Percentiles rank a stretch among this genome's conserved stretches.
These are phyloP conservation scores for Phalanger gymnotis DNA, from an alignment of 2,797 vertebrate genomes.

Conservation along the genomic window DNA sequence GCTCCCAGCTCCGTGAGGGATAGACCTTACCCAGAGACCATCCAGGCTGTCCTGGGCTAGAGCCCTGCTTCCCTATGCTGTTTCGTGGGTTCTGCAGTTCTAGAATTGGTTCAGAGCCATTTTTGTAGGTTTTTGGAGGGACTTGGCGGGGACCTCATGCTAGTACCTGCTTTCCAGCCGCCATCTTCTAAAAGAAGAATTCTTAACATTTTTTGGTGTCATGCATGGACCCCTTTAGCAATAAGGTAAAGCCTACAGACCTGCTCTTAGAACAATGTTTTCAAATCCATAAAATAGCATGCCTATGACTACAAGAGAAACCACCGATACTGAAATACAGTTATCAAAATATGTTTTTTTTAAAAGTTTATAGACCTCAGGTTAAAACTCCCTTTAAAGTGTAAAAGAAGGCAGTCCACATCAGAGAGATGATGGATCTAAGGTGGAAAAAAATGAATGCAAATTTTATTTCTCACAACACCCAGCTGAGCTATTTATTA, in stretches of 20 bases:
- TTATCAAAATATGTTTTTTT: neutral
- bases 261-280: neutral
- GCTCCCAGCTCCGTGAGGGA: too few species aligned
- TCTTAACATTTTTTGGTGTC: neutral
- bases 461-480: neutral
- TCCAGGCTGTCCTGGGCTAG: too few species aligned
- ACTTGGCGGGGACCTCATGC: too few species aligned
- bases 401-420: neutral
- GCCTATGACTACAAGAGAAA: neutral
- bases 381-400: neutral
- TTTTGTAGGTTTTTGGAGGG: too few species aligned
- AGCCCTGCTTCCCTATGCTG: too few species aligned
- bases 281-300: neutral
- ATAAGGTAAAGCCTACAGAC: neutral
- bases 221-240: neutral
- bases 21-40: too few species aligned
- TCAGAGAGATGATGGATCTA: neutral
- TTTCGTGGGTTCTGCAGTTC: too few species aligned
- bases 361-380: neutral
- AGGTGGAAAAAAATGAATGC: neutral
- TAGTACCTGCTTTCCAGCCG: too few species aligned
- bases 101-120: too few species aligned
- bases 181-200: neutral
- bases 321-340: neutral
- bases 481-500: neutral